These are phyloP conservation scores for Agapornis roseicollis DNA, from an alignment of 2,113 vertebrate genomes.

Conservation along the genomic window DNA sequence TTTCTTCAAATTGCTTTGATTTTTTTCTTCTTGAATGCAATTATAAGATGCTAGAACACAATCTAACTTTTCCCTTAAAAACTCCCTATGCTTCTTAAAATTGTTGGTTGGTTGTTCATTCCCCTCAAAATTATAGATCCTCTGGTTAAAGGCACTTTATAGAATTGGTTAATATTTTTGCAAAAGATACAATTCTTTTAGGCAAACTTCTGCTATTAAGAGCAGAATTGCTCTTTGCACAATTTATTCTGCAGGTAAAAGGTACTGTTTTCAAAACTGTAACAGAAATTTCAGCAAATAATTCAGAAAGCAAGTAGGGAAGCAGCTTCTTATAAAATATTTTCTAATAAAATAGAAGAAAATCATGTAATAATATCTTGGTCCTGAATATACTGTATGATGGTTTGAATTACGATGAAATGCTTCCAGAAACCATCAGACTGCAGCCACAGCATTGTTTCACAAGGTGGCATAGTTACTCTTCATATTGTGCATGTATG, in stretches of 20 bases:
- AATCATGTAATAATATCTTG: not conserved
- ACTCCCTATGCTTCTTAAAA: not conserved
- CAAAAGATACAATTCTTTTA: not conserved
- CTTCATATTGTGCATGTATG: not conserved
- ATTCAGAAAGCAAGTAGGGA: not conserved
- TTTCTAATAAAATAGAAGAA: not conserved
- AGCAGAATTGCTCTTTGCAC: not conserved
- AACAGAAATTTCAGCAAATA: not conserved
- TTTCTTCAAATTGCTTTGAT: not conserved
- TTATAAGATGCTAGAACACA: not conserved
- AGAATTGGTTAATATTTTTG: not conserved
- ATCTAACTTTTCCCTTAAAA: not conserved
- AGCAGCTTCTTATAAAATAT: not conserved
- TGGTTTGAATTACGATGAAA: not conserved
- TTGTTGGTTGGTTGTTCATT: not conserved
- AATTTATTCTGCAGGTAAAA: not conserved
- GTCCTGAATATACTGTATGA: not conserved
- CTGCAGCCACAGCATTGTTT: constrained; percentile 50
- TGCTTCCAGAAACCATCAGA: not conserved
- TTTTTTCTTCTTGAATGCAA: not conserved
- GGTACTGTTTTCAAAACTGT: not conserved
- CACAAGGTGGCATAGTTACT: constrained; percentile 70
- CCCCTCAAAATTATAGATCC: not conserved
- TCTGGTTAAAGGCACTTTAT: not conserved
- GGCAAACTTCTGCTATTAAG: not conserved